Percentiles rank a stretch among this genome's conserved stretches.
These are phyloP conservation scores for Idris sp. DNA, from an alignment of 1,140 invertebrate species.

Conservation along the genomic window DNA sequence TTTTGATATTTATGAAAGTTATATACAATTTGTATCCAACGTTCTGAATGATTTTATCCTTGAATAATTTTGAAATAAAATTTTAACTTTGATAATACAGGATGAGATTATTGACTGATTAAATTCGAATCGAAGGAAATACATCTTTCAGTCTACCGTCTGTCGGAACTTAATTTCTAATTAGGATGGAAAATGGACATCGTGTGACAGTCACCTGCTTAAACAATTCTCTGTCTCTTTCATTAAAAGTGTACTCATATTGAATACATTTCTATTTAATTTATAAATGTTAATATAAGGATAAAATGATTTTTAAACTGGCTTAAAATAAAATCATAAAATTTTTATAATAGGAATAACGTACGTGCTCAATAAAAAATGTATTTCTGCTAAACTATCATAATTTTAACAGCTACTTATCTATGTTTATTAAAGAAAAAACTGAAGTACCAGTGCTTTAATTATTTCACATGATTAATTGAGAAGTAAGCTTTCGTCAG, in stretches of 20 bases:
- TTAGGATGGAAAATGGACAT: constrained; percentile 11
- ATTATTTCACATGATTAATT: too few species aligned
- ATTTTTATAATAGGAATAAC: too few species aligned
- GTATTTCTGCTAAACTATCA: too few species aligned
- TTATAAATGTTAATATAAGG: too few species aligned
- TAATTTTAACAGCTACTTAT: too few species aligned
- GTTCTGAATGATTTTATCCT: constrained; percentile 6
- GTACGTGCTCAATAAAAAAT: too few species aligned
- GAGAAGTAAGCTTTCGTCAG: too few species aligned
- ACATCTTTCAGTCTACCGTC: constrained; percentile 12
- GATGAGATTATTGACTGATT: constrained; percentile 16
- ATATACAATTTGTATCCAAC: constrained; percentile 1
- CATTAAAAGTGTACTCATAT: not conserved
- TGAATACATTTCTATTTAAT: not conserved
- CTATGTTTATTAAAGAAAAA: too few species aligned
- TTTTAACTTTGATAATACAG: not conserved
- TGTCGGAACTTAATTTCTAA: constrained; percentile 28
- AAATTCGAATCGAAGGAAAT: constrained; percentile 27
- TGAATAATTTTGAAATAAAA: constrained; percentile 10
- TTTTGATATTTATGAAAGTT: too few species aligned
- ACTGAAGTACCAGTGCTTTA: too few species aligned
- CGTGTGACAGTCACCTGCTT: not conserved
- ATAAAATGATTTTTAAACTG: too few species aligned
- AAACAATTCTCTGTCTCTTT: not conserved
- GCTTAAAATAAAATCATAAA: too few species aligned